phyloP scores from a whole-genome alignment of 2,113 vertebrate species.

The Labrus mixtus region DNA sequence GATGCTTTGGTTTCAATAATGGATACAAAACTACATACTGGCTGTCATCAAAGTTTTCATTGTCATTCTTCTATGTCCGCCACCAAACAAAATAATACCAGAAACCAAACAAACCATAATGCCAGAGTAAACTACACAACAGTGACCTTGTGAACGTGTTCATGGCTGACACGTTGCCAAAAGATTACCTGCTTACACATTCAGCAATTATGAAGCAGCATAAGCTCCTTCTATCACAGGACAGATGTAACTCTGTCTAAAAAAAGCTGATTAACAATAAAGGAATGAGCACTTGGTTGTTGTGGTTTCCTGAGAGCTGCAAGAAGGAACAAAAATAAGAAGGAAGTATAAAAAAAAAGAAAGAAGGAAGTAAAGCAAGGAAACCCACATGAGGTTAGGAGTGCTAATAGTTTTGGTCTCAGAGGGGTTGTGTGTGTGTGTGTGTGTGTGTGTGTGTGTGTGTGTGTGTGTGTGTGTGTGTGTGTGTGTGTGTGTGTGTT shows the following conservation, averaged over 20 bases:
- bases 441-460: slow-evolving; percentile 14
- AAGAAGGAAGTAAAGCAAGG: slow-evolving; percentile 11
- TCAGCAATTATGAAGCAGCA: too few species aligned
- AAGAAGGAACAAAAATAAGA: slow-evolving; percentile 44
- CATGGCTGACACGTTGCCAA: too few species aligned
- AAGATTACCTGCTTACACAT: not conserved
- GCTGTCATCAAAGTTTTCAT: too few species aligned
- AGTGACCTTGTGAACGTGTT: not conserved
- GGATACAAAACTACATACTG: too few species aligned
- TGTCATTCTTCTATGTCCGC: too few species aligned
- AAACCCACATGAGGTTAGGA: slow-evolving; percentile 60
- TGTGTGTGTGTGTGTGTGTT: not conserved
- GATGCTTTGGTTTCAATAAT: too few species aligned
- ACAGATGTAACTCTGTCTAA: too few species aligned
- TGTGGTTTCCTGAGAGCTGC: slow-evolving; percentile 38
- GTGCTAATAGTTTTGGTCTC: slow-evolving; percentile 73
- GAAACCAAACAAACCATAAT: too few species aligned
- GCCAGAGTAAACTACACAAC: not conserved
- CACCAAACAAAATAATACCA: too few species aligned
- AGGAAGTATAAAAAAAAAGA: slow-evolving; percentile 38
- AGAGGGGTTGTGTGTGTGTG: slow-evolving; percentile 26
- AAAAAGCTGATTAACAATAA: slow-evolving; percentile 23
- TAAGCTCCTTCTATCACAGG: too few species aligned
- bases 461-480: slow-evolving; percentile 14
- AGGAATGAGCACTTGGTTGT: slow-evolving; percentile 16